Evolutionary conservation across 2,113 vertebrate genomes (phyloP).

Genomic region (Pygoscelis adeliae): DNA sequence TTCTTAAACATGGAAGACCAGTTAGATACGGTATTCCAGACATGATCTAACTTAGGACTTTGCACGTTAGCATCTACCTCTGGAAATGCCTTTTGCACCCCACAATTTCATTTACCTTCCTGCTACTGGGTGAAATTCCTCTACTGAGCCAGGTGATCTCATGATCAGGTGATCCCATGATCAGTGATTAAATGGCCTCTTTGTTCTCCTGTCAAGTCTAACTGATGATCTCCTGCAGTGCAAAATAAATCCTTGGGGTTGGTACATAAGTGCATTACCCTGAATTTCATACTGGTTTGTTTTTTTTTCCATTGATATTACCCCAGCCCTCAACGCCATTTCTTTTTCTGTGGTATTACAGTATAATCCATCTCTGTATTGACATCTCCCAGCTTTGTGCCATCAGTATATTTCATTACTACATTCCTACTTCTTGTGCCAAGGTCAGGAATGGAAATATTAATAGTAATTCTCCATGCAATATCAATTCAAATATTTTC

Average conservation of each 20-base stretch:
- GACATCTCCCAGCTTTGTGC: background rate
- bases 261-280: background rate
- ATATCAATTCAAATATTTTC: slow-evolving; percentile 21
- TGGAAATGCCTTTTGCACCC: background rate
- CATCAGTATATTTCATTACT: slow-evolving; percentile 1
- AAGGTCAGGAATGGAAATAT: slow-evolving; percentile 21
- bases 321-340: background rate
- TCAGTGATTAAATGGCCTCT: background rate
- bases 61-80: background rate
- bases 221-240: background rate
- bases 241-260: background rate
- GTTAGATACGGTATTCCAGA: background rate
- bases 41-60: background rate
- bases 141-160: background rate
- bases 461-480: slow-evolving; percentile 20
- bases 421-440: background rate
- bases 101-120: background rate
- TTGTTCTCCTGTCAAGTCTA: background rate
- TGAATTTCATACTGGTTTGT: background rate
- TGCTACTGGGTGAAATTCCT: background rate
- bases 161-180: background rate
- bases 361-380: background rate
- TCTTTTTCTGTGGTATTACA: background rate
- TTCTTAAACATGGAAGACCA: background rate
- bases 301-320: background rate